A percentile compares a stretch with the other conserved stretches of the same genome.
Evolutionary conservation across 2,113 vertebrate species (phyloP).

Genomic region (Sylvilagus bachmani): DNA sequence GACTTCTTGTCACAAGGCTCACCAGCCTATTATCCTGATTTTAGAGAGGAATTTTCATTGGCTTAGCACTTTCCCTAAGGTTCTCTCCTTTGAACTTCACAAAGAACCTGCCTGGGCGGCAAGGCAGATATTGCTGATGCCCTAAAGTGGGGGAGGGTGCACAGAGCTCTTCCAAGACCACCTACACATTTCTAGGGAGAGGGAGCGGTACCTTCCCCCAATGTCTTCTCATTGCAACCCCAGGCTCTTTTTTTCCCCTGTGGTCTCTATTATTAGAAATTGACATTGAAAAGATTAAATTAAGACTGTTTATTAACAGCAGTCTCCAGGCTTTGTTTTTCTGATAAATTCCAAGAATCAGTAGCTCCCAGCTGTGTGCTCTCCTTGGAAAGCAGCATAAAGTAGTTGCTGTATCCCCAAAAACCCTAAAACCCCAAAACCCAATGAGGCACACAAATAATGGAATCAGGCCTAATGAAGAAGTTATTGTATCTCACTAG

Average conservation of each 20-base stretch:
- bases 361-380: neutral
- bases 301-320: neutral
- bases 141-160: neutral
- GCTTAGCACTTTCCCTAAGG: neutral
- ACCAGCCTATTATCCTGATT: neutral
- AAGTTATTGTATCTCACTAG: neutral
- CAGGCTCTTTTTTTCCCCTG: neutral
- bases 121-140: neutral
- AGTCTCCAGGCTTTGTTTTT: conserved; percentile 8
- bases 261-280: neutral
- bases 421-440: conserved; percentile 37
- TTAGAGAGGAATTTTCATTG: neutral
- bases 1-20: neutral
- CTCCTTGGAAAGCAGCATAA: neutral
- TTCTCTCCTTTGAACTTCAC: neutral
- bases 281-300: conserved; percentile 23
- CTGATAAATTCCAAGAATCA: neutral
- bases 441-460: conserved; percentile 49
- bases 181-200: neutral
- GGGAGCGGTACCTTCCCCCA: neutral
- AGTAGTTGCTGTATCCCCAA: neutral
- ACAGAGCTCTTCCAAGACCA: neutral
- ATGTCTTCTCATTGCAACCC: neutral
- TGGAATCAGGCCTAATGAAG: conserved; percentile 54
- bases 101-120: neutral